A percentile compares a stretch with the other conserved stretches of the same genome.
These are phyloP conservation scores for Amphimedon queenslandica DNA, from an alignment of 37 sponge, comb jelly and placozoan species.

Conservation along the genomic window DNA sequence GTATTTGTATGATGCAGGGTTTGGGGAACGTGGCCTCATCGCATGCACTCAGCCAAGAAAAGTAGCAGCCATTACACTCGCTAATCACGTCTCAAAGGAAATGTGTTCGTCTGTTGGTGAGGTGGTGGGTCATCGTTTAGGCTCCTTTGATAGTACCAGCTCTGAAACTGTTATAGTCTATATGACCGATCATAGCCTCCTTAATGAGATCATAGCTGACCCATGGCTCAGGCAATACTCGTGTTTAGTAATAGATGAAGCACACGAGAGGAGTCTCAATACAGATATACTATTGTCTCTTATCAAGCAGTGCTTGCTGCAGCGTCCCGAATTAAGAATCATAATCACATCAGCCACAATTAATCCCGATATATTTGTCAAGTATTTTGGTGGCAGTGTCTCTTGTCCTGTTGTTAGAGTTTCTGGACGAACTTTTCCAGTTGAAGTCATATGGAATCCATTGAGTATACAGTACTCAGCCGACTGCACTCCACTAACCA, in stretches of 20 bases:
- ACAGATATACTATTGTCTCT: conserved; percentile 73
- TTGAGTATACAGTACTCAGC: neutral
- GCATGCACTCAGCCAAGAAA: conserved; percentile 85
- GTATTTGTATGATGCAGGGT: conserved; percentile 76
- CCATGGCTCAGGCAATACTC: conserved; percentile 39
- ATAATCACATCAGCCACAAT: conserved; percentile 88
- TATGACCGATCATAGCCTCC: conserved; percentile 66
- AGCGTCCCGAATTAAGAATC: conserved; percentile 54
- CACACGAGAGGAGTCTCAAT: conserved; percentile 81
- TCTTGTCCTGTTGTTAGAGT: conserved; percentile 42
- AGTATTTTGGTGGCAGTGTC: conserved; percentile 49
- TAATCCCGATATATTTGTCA: conserved; percentile 43
- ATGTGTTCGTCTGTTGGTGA: conserved; percentile 34
- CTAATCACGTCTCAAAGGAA: conserved; percentile 61
- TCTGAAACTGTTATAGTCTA: conserved; percentile 30
- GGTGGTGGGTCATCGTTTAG: conserved; percentile 51
- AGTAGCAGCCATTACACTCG: conserved; percentile 79
- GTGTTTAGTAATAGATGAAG: conserved; percentile 79
- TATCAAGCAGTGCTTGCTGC: conserved; percentile 54
- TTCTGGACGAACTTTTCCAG: conserved; percentile 76
- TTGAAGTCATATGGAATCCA: conserved; percentile 50
- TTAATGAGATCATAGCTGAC: conserved; percentile 61
- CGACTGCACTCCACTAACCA: neutral
- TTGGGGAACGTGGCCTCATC: conserved; percentile 27
- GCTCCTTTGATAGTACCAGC: conserved; percentile 27